These are phyloP conservation scores for Streblospio benedicti DNA, from an alignment of 1,140 invertebrate genomes.

Conservation along the genomic window DNA sequence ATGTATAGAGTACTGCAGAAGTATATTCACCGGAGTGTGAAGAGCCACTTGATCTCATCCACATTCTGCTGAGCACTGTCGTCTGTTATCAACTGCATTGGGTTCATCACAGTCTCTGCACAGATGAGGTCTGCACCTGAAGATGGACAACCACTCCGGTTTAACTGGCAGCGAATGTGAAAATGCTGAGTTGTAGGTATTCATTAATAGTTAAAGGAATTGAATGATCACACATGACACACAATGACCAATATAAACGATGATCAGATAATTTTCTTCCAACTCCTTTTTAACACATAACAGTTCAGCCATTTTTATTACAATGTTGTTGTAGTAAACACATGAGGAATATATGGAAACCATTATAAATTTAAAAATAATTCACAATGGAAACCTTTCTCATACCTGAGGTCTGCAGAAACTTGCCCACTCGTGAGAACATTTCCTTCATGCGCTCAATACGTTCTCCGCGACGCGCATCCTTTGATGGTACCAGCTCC, in stretches of 20 bases:
- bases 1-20: too few relatives aligned
- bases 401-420: slow-evolving; percentile 13
- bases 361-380: neutral
- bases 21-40: slow-evolving; percentile 14
- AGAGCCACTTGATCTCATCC: slow-evolving; percentile 12
- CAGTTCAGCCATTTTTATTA: neutral
- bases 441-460: slow-evolving; percentile 17
- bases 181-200: neutral
- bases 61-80: slow-evolving; percentile 3
- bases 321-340: neutral
- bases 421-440: slow-evolving; percentile 8
- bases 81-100: slow-evolving; percentile 10
- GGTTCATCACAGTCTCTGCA: slow-evolving; percentile 15
- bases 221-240: neutral
- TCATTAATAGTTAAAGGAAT: neutral
- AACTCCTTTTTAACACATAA: too few relatives aligned
- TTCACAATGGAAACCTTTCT: neutral
- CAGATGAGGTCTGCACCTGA: slow-evolving; percentile 13
- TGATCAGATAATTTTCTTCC: too few relatives aligned
- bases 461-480: slow-evolving; percentile 3
- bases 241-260: neutral
- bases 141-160: neutral
- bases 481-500: slow-evolving; percentile 5
- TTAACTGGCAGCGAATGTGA: neutral
- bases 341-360: neutral